Base-by-base conservation (phyloP, 2,888 invertebrate species). In the Dione juno region DNA sequence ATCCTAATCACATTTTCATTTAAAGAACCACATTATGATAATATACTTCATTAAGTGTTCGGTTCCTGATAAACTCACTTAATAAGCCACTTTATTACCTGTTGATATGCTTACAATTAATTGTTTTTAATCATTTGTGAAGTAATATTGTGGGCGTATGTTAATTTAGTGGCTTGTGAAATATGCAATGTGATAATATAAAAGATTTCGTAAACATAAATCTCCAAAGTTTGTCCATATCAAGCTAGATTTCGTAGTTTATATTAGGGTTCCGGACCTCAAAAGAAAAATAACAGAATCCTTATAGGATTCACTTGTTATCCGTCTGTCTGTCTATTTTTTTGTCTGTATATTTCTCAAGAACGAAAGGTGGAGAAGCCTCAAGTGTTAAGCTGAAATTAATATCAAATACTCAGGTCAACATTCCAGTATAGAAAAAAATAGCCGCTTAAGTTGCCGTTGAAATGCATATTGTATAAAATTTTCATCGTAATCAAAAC, bases 1-100 rank as follows among this genome's bases (percentile, higher is more conserved):
- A 66, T 71, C 40, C 28, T 53, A 67, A 67, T 73, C 54, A 65
- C 28, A 58, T 63, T 63, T 54, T 67, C 45, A 69, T 64, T 53
- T 45, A 64, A 71, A 71, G 64, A 69, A 58, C n/a, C 53, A 59
- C 58, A 69, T 69, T 69, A 71, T 69, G 40, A 40, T 67, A 68
- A 74, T 71, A 48, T 45, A 54, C 59, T 69, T 71, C 64, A 68
- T 69, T 73, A 69, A 69, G 41, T 59, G 28, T 57, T 64, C 40
- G 40, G 48, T 40, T 40, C 54, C 19, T n/a, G 53, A 61, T 45
- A 45, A 68, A 35, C 14, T 45, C 14, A 52, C 16, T 54, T 54
- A 63, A 54, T 45, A 50, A 64, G 54, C 19, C 43, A 9, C 10
- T 64, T 52, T 64, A 35, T 64, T 52, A 52, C 3, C 35, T 64